Conservation (phyloP, 2,113 vertebrate genomes). For the Synodontis membranacea region DNA sequence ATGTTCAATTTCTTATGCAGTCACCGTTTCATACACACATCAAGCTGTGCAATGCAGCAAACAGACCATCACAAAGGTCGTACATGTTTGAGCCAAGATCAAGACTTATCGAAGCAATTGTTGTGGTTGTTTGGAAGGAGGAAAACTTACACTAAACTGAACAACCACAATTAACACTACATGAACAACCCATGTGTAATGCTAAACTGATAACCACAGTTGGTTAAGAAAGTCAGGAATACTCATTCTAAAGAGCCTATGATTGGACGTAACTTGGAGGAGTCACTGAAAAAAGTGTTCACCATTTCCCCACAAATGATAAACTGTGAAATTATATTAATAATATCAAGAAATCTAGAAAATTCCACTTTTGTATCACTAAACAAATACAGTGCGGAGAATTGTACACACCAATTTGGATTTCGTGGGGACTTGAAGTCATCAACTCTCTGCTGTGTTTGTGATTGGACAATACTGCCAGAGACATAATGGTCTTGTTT, state of each 20-base stretch:
- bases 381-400: neutral
- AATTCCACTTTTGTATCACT: too few relatives aligned
- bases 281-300: neutral
- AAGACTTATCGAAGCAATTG: neutral
- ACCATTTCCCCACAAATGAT: neutral
- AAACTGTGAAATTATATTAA: neutral
- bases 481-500: slow-evolving; percentile 66
- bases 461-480: slow-evolving; percentile 67
- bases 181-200: neutral
- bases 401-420: neutral
- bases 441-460: slow-evolving; percentile 56
- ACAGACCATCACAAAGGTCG: neutral
- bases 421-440: neutral
- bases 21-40: neutral
- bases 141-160: neutral
- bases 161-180: neutral
- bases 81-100: neutral
- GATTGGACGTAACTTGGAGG: neutral
- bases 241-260: neutral
- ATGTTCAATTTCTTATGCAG: neutral
- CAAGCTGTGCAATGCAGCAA: neutral
- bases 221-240: neutral
- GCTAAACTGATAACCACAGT: neutral
- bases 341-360: neutral
- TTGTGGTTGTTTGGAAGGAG: neutral